Conservation (phyloP, 2,888 invertebrate genomes). For the Tenodera sinensis region DNA sequence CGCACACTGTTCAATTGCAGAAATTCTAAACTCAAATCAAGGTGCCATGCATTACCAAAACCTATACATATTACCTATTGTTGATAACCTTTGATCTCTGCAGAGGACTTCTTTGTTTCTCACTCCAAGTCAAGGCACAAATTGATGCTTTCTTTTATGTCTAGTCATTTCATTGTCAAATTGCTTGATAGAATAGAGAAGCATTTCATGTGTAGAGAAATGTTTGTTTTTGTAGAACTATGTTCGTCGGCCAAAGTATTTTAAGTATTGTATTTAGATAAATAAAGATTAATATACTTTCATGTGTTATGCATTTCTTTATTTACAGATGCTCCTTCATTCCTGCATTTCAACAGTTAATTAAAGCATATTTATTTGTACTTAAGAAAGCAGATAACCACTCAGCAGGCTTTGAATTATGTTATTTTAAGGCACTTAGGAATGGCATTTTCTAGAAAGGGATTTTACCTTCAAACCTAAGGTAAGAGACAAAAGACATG, state of each 20-base stretch:
- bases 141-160: neutral
- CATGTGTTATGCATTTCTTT: neutral
- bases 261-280: conserved; percentile 8
- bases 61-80: neutral
- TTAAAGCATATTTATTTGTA: too few relatives aligned
- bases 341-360: too few relatives aligned
- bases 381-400: too few relatives aligned
- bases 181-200: neutral
- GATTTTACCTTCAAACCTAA: too few relatives aligned
- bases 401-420: too few relatives aligned
- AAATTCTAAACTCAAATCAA: neutral
- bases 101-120: neutral
- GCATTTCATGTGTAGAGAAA: neutral
- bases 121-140: neutral
- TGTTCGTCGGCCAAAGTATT: conserved; percentile 6
- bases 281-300: neutral
- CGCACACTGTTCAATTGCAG: neutral
- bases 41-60: neutral
- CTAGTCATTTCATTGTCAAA: neutral
- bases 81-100: neutral
- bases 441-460: too few relatives aligned
- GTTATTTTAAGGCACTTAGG: too few relatives aligned
- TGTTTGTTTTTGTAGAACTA: neutral
- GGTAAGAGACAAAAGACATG: too few relatives aligned
- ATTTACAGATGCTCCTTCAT: neutral